Base-by-base conservation (phyloP, 2,113 vertebrate genomes). In the Zosterops japonicus region DNA sequence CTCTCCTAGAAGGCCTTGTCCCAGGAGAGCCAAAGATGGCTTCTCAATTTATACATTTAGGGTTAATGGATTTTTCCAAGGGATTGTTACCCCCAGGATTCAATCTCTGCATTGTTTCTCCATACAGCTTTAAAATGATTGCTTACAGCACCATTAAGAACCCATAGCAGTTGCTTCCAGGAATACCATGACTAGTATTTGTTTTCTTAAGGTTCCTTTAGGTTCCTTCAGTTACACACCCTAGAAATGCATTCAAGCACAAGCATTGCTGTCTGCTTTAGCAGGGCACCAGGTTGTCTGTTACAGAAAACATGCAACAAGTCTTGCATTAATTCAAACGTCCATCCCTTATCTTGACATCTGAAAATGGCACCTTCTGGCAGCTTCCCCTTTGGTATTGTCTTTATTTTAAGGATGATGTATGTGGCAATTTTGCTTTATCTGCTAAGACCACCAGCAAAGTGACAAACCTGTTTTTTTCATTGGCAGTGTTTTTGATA, bases 301-400 rank as follows among this genome's bases (percentile, higher is more conserved):
- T 81, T 92, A 93, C 60, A 94, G 64, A 84, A 75, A 94, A 83
- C 86, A 87, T 89, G 95, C 95, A 97, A 95, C 94, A 97, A 95
- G 95, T 97, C 94, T 89, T 94, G 80, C 94, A 96, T 97, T 94
- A 92, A 96, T 96, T 94, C 94, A 87, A 68, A 92, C 1, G 6
- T 89, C 91, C 94, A 95, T 97, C 86, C 93, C 96, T 96, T 97
- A 95, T 94, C 95, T 92, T 96, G 96, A 96, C 94, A 95, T 97
- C 93, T 97, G 93, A 96, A 96, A 97, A 95, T 89, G 94, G 94
- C 91, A 96, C 77, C 91, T 95, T 84, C 94, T 97, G 95, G 91
- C 95, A 93, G 95, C 72, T 97, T 97, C 89, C 91, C 64, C 83
- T 96, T 95, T 90, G 80, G 80, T 84, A 91, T 87, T 94, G 94